These are phyloP conservation scores for Tryphoninae sp. DNA, from an alignment of 2,888 invertebrate genomes.

Conservation along the genomic window DNA sequence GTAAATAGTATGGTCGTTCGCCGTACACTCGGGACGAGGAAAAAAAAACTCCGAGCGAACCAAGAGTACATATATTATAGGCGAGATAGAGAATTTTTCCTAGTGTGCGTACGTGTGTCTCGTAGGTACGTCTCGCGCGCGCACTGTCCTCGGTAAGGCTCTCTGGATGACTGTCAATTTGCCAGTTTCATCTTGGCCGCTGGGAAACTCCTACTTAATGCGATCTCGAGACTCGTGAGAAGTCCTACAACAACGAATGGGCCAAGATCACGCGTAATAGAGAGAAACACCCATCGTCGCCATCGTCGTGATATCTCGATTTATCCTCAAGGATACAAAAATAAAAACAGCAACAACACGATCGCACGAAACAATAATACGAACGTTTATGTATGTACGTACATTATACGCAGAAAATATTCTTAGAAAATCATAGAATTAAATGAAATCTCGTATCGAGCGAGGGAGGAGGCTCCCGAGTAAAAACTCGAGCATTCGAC, in stretches of 20 bases:
- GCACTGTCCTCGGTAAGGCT: conserved; percentile 60
- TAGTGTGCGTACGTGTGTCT: neutral
- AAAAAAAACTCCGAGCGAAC: conserved; percentile 66
- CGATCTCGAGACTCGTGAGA: conserved; percentile 40
- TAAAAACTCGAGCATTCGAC: conserved; percentile 42
- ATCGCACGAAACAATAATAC: neutral
- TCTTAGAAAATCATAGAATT: too few relatives aligned
- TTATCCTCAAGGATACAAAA: conserved; percentile 40
- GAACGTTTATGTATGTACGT: neutral
- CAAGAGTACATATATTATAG: conserved; percentile 49
- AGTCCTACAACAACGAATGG: conserved; percentile 25
- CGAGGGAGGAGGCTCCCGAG: neutral
- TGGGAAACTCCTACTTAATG: conserved; percentile 54
- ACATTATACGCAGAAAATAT: neutral
- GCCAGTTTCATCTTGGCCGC: conserved; percentile 68
- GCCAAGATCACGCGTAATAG: conserved; percentile 40
- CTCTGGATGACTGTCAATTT: conserved; percentile 72
- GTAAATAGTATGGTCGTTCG: conserved; percentile 75
- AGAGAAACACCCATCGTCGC: neutral
- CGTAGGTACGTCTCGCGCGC: neutral
- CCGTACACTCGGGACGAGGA: conserved; percentile 69
- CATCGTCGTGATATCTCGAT: conserved; percentile 29
- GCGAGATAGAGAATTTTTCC: conserved; percentile 44
- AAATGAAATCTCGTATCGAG: too few relatives aligned
- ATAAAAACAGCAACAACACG: neutral